phyloP scores from a whole-genome alignment of 2,113 vertebrate species.

The Semnornis frantzii region DNA sequence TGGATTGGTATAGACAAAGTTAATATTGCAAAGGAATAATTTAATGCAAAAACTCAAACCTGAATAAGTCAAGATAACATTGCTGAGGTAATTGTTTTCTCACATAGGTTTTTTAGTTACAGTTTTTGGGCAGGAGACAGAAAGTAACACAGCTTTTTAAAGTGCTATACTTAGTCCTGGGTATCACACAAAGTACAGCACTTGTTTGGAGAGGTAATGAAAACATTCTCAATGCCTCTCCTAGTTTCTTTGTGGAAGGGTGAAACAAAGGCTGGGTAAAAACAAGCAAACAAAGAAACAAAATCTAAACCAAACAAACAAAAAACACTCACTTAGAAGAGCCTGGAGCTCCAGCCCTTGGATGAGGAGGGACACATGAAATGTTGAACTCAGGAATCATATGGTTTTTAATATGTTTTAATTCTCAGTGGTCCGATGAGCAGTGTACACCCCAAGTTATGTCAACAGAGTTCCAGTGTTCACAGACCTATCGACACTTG shows the following conservation, averaged over 20 bases:
- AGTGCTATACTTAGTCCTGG: background rate
- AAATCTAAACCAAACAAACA: too few species aligned
- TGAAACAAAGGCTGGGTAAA: background rate
- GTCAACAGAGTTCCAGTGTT: slow-evolving; percentile 86
- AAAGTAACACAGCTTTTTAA: background rate
- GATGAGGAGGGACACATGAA: background rate
- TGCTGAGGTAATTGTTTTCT: background rate
- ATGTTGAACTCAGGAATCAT: background rate
- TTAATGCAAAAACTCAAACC: background rate
- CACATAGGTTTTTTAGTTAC: background rate
- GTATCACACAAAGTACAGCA: background rate
- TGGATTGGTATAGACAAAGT: background rate
- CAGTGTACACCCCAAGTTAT: slow-evolving; percentile 89
- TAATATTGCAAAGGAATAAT: background rate
- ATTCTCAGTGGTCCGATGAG: slow-evolving; percentile 80
- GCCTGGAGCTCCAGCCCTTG: background rate
- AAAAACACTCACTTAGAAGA: background rate
- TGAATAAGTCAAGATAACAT: background rate
- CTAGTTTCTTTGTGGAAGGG: background rate
- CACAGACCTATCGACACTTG: slow-evolving; percentile 92
- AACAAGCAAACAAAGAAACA: too few species aligned
- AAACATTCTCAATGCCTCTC: background rate
- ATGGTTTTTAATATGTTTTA: background rate
- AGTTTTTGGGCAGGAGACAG: background rate
- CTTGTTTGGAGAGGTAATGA: background rate